A percentile compares a stretch with the other conserved stretches of the same genome.
phyloP scores from a whole-genome alignment of 2,113 vertebrate species.

The Sceloporus tristichus region DNA sequence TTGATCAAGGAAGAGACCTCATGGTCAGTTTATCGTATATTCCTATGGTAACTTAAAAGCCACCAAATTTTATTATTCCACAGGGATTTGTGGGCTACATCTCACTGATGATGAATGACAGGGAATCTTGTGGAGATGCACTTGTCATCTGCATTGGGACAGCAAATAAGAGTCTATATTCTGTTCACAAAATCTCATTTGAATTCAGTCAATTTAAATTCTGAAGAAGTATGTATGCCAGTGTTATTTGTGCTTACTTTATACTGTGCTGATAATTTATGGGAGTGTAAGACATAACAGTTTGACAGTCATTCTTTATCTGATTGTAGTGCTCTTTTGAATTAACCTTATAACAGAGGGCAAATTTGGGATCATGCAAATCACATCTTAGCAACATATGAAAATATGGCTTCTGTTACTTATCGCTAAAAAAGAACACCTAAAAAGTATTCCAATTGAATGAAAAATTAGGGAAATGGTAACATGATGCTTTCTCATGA shows the following conservation, averaged over 20 bases:
- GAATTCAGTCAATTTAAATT: background rate
- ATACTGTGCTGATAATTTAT: background rate
- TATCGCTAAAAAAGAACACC: background rate
- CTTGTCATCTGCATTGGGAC: too few relatives aligned
- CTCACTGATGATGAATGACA: background rate
- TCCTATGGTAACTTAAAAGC: background rate
- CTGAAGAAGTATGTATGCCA: background rate
- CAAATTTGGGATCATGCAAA: background rate
- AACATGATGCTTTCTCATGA: background rate
- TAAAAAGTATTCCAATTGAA: background rate
- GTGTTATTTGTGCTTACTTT: constrained; percentile 6
- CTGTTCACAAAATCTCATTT: background rate
- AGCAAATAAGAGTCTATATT: background rate
- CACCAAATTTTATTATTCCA: background rate
- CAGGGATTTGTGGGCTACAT: background rate
- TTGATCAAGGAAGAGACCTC: background rate
- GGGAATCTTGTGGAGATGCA: background rate
- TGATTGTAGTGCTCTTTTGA: background rate
- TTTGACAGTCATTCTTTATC: background rate
- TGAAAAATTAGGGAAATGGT: constrained; percentile 2
- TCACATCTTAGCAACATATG: background rate
- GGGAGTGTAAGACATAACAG: background rate
- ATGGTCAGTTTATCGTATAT: background rate
- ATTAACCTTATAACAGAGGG: background rate
- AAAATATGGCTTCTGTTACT: background rate